phyloP scores from a whole-genome alignment of 2,113 vertebrate genomes.

The Cisticola juncidis region DNA sequence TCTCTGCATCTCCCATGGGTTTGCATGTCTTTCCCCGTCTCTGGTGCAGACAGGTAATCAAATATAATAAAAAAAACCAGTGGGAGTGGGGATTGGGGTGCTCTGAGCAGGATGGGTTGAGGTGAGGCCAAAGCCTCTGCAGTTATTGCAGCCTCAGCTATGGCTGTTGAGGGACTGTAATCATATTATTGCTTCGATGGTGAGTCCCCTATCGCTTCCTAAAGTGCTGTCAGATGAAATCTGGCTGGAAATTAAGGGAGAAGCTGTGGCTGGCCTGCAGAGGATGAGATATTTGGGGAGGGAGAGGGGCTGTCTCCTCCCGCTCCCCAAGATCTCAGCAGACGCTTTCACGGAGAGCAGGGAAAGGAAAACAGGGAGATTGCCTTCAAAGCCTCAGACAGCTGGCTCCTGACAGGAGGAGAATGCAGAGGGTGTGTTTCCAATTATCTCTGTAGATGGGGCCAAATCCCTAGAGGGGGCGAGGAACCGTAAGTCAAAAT shows the following conservation, averaged over 20 bases:
- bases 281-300: neutral
- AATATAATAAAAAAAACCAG: neutral
- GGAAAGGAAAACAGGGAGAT: neutral
- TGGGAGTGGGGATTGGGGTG: neutral
- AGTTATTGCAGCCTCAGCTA: constrained; percentile 14
- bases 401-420: constrained; percentile 41
- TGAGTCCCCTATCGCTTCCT: neutral
- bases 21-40: neutral
- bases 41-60: neutral
- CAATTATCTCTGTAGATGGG: constrained; percentile 62
- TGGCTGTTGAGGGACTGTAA: constrained; percentile 9
- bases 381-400: constrained; percentile 29
- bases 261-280: neutral
- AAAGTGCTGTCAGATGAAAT: constrained; percentile 23
- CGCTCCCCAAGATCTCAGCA: neutral
- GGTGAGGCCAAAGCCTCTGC: neutral
- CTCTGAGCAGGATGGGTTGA: neutral
- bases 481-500: constrained; percentile 20
- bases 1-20: neutral
- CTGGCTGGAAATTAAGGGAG: constrained; percentile 15
- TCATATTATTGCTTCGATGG: neutral
- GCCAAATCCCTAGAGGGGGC: constrained; percentile 28
- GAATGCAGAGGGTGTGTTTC: constrained; percentile 34
- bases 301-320: neutral
- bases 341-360: neutral